Base-by-base conservation (phyloP, 1,140 invertebrate genomes). In the Drosophila neocordata region DNA sequence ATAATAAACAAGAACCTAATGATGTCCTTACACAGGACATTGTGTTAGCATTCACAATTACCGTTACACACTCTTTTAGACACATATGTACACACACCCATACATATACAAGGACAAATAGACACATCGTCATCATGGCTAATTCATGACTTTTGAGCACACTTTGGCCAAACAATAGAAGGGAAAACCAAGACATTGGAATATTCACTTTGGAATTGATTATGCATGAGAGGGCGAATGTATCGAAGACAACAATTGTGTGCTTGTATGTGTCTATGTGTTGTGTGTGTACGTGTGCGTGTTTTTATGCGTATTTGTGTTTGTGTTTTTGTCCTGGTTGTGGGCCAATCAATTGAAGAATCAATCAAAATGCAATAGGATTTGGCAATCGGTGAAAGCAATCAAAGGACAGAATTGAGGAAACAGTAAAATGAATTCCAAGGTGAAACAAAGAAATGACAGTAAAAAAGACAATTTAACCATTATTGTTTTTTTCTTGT, bases 311-410 rank as follows among this genome's bases (percentile, higher is more conserved):
- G 11, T 34, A 34, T 63, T 9, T 65, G 27, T 24, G 31, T 44
- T 20, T 62, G 37, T 66, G 38, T 48, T 31, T 65, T 64, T 61
- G 48, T 61, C 66, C 38, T 71, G 58, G 79, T 63, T 64, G 69
- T 34, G 59, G 61, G 73, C 48, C 82, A 85, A 85, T 81, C 82
- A 87, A 75, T 67, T 72, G 52, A 52, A 55, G 82, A 85, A 75
- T 87, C 81, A 85, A 85, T 85, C 81, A 87, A 85, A 85, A 75
- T 69, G 82, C 77, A 85, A 85, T 87, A 72, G 71, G 64, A 84
- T 81, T 87, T 15, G 37, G 56, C 63, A 51, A 73, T 58, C 35
- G 56, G 52, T 22, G 58, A 61, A 22, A 67, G 65, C 73, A 81
- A 82, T 77, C 62, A 81, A 41, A 52, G 57, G 31, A 73, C 51